These are phyloP conservation scores for Motacilla alba DNA, from an alignment of 2,113 vertebrate species.

Conservation along the genomic window DNA sequence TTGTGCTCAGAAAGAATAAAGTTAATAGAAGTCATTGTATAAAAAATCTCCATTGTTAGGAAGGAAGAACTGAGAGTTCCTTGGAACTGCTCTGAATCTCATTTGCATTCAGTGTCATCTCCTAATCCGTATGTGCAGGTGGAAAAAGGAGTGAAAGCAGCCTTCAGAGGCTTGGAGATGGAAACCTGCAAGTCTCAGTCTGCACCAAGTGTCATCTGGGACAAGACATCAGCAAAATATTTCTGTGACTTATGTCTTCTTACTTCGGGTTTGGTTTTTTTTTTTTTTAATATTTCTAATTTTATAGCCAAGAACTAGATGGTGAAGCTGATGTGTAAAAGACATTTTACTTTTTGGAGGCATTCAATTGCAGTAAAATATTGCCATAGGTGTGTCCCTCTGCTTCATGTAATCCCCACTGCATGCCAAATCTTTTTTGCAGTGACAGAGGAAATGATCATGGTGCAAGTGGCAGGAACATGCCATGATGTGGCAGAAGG, in stretches of 20 bases:
- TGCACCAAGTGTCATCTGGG: neutral
- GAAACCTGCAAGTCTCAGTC: neutral
- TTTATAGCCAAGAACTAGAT: neutral
- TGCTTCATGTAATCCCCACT: neutral
- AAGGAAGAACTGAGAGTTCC: neutral
- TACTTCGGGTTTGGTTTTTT: neutral
- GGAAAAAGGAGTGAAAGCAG: neutral
- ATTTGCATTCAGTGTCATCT: neutral
- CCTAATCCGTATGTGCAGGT: accelerated
- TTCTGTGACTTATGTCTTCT: neutral
- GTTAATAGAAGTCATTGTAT: neutral
- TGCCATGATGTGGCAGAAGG: neutral
- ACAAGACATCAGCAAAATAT: neutral
- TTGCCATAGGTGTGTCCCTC: neutral
- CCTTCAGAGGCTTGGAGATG: neutral
- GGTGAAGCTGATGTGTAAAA: neutral
- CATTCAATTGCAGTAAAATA: neutral
- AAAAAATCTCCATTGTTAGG: neutral
- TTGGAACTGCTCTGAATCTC: neutral
- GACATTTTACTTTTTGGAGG: neutral
- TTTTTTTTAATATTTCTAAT: neutral
- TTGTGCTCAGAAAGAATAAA: neutral
- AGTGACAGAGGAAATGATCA: neutral
- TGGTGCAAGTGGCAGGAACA: neutral
- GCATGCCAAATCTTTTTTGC: neutral